Evolutionary conservation across 37 sponge, comb jelly and placozoan genomes (phyloP).

Genomic region (Spongia lamella): DNA sequence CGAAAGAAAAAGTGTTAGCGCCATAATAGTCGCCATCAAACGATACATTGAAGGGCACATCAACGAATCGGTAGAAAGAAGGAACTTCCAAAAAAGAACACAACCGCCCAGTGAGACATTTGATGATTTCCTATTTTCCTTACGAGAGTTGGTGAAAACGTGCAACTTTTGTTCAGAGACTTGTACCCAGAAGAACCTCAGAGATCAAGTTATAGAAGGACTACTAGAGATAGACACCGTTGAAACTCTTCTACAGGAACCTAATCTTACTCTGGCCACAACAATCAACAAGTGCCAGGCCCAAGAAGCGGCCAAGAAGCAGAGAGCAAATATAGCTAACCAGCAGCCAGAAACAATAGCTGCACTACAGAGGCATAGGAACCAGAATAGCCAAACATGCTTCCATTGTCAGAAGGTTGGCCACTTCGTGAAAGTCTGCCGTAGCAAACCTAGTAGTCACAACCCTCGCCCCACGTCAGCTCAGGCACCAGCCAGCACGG

Average conservation of each 20-base stretch:
- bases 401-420: conserved; percentile 26
- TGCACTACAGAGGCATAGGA: too few species aligned
- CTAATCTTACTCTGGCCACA: conserved; percentile 7
- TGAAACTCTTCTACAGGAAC: conserved; percentile 8
- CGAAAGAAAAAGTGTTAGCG: neutral
- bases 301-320: too few species aligned
- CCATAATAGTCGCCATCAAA: neutral
- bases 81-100: conserved; percentile 13
- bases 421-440: conserved; percentile 20
- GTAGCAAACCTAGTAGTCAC: too few species aligned
- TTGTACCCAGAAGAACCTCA: conserved; percentile 32
- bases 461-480: too few species aligned
- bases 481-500: neutral
- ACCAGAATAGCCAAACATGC: conserved; percentile 22
- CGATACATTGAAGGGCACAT: conserved; percentile 7
- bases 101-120: conserved; percentile 26
- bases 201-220: conserved; percentile 37
- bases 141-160: conserved; percentile 29
- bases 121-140: conserved; percentile 19
- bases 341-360: too few species aligned
- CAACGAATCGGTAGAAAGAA: conserved; percentile 17
- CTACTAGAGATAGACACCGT: conserved; percentile 17
- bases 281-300: conserved; percentile 27
- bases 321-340: conserved; percentile 6
- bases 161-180: conserved; percentile 34